A percentile compares a stretch with the other conserved stretches of the same genome.
Evolutionary conservation across 2,113 vertebrate genomes (phyloP).

Genomic region (Gila orcuttii): DNA sequence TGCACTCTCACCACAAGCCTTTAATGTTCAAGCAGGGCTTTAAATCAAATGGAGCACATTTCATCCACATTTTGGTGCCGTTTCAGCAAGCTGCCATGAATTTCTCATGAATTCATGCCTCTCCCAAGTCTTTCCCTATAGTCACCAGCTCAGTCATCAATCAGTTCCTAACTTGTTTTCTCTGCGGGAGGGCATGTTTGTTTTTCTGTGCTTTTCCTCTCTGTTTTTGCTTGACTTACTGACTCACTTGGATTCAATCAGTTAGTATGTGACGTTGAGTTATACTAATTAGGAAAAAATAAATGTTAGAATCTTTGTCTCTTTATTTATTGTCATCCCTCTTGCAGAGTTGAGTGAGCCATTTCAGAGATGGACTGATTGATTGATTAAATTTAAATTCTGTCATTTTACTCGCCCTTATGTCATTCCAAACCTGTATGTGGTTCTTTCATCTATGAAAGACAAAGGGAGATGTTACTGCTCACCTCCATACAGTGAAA

Average conservation of each 20-base stretch:
- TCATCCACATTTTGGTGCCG: slow-evolving; percentile 10
- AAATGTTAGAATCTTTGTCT: background rate
- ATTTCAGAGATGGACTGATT: background rate
- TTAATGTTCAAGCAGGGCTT: slow-evolving; percentile 41
- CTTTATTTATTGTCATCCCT: background rate
- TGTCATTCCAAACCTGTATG: background rate
- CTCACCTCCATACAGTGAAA: background rate
- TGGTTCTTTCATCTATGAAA: background rate
- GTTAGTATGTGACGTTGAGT: background rate
- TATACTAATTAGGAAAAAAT: slow-evolving; percentile 3
- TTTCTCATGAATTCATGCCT: slow-evolving; percentile 39
- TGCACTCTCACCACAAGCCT: slow-evolving; percentile 10
- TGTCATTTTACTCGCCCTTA: background rate
- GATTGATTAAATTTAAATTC: background rate
- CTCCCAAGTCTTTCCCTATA: slow-evolving; percentile 35
- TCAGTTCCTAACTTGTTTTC: slow-evolving; percentile 34
- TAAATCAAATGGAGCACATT: slow-evolving; percentile 42
- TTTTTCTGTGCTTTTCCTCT: background rate
- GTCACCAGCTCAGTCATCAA: slow-evolving; percentile 26
- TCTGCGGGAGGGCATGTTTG: slow-evolving; percentile 24
- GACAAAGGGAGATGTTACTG: background rate
- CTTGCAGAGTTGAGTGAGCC: background rate
- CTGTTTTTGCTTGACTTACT: slow-evolving; percentile 3
- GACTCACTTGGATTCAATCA: slow-evolving; percentile 26
- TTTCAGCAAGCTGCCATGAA: slow-evolving; percentile 44